Conservation (phyloP, 2,113 vertebrate genomes). For the Protomyctophum bolini region DNA sequence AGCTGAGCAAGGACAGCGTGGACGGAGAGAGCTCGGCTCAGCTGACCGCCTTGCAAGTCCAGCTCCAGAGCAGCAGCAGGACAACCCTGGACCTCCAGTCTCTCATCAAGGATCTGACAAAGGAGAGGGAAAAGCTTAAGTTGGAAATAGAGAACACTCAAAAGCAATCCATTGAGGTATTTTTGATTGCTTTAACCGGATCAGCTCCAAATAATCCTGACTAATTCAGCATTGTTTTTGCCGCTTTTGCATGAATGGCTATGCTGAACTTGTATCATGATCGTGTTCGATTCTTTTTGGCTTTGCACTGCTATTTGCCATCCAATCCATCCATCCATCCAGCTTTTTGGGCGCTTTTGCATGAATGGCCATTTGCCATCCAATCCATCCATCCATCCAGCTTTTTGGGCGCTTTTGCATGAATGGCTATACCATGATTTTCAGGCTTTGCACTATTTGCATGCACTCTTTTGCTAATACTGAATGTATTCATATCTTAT, state of each 20-base stretch:
- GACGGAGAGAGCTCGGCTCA: constrained; percentile 82
- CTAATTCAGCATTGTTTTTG: constrained; percentile 2
- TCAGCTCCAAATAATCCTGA: constrained; percentile 35
- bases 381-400: too few relatives aligned
- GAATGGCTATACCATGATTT: neutral
- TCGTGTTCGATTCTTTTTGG: neutral
- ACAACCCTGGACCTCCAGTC: constrained; percentile 90
- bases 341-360: too few relatives aligned
- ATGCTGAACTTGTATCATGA: constrained; percentile 2
- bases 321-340: too few relatives aligned
- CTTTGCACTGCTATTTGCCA: constrained; percentile 10
- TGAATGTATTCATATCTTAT: constrained; percentile 21
- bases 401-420: too few relatives aligned
- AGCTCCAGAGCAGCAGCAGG: constrained; percentile 91
- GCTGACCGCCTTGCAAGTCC: constrained; percentile 87
- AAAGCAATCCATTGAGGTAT: constrained; percentile 98
- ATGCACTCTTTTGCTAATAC: neutral
- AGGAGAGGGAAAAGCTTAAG: constrained; percentile 97
- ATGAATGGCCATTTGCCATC: too few relatives aligned
- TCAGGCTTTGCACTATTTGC: neutral
- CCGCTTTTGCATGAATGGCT: constrained; percentile 53
- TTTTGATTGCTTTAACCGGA: constrained; percentile 58
- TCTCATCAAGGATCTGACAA: constrained; percentile 94
- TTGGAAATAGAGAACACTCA: constrained; percentile 97
- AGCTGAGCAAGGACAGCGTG: constrained; percentile 76